Evolutionary conservation across 2,113 vertebrate genomes (phyloP).

Genomic region (Trematocara stigmaticum): DNA sequence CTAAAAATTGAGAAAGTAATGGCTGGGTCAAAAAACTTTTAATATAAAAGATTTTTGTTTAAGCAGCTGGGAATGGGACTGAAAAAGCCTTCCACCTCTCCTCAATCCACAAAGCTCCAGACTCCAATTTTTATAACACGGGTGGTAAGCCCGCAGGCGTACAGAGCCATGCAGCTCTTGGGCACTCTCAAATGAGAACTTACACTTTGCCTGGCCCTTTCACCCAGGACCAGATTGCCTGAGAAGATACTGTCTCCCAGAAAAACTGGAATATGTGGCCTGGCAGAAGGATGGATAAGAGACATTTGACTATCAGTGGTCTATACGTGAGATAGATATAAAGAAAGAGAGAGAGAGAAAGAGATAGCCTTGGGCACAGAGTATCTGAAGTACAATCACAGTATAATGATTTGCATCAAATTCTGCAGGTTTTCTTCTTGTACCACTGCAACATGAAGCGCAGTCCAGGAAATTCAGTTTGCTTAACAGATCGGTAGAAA

Average conservation of each 20-base stretch:
- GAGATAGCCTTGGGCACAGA: neutral
- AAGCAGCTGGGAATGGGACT: neutral
- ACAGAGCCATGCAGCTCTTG: neutral
- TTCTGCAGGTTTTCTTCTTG: neutral
- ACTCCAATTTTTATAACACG: neutral
- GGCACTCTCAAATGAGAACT: neutral
- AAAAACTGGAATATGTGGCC: neutral
- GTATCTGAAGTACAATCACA: neutral
- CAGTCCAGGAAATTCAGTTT: neutral
- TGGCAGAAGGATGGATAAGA: neutral
- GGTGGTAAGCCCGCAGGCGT: fast-evolving
- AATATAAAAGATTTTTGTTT: neutral
- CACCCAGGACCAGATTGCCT: neutral
- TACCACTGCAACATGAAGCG: neutral
- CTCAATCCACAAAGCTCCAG: neutral
- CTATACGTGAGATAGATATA: neutral
- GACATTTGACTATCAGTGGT: neutral
- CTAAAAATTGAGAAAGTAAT: neutral
- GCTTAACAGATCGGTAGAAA: neutral
- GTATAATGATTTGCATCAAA: neutral
- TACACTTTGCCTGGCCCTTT: neutral
- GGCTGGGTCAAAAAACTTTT: neutral
- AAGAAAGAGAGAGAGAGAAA: neutral
- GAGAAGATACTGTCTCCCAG: neutral
- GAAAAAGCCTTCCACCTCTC: neutral